These are phyloP conservation scores for Galerucella nymphaeae DNA, from an alignment of 2,888 invertebrate genomes.

Conservation along the genomic window DNA sequence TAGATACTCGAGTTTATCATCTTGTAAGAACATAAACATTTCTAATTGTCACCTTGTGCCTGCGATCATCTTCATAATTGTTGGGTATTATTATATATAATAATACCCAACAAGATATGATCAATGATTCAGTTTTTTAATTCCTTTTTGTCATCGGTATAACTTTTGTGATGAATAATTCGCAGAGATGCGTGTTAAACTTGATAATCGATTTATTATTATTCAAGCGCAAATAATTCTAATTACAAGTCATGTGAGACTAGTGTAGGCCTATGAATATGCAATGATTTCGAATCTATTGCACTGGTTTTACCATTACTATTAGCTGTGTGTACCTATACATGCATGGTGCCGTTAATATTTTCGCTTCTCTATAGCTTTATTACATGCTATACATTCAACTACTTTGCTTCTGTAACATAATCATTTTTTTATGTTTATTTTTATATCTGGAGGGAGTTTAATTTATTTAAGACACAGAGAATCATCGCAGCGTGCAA, in stretches of 20 bases:
- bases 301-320: constrained; percentile 61
- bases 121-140: no score
- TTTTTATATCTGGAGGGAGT: constrained; percentile 23
- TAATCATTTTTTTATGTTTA: constrained; percentile 24
- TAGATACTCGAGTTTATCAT: no score
- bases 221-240: constrained; percentile 61
- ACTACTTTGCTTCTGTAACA: constrained; percentile 8
- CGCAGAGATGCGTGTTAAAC: constrained; percentile 52
- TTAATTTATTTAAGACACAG: constrained; percentile 16
- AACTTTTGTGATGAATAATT: background rate
- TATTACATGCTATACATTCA: constrained; percentile 30
- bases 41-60: no score
- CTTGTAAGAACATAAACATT: no score
- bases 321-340: constrained; percentile 50
- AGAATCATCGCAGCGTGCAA: constrained; percentile 8
- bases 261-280: constrained; percentile 63
- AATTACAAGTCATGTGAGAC: constrained; percentile 62
- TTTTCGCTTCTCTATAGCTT: constrained; percentile 36
- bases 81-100: background rate
- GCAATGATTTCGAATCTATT: constrained; percentile 62
- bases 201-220: constrained; percentile 61
- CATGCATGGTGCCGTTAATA: constrained; percentile 41
- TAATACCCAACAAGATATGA: no score
- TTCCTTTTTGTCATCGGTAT: no score
- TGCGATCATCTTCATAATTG: no score